A percentile compares a stretch with the other conserved stretches of the same genome.
phyloP scores from a whole-genome alignment of 2,113 vertebrate species.

The Balaenoptera acutorostrata region DNA sequence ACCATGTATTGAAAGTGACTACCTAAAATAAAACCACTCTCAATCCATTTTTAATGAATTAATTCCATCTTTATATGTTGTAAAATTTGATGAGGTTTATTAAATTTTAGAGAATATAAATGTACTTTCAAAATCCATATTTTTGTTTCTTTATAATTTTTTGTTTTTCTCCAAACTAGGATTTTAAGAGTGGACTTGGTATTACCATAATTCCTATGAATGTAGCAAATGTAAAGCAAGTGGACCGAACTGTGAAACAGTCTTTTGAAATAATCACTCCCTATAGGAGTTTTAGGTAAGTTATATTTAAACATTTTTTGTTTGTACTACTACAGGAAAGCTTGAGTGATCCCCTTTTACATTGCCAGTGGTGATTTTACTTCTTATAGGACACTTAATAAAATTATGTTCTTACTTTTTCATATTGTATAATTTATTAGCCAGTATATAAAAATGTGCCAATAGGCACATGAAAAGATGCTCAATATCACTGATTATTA shows the following conservation, averaged over 20 bases:
- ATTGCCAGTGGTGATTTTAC: not conserved
- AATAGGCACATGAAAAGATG: not conserved
- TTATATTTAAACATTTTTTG: not conserved
- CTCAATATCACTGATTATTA: not conserved
- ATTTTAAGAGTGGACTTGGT: slow-evolving; percentile 90
- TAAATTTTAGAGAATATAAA: not conserved
- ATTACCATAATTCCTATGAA: slow-evolving; percentile 92
- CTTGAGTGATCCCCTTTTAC: not conserved
- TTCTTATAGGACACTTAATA: not conserved
- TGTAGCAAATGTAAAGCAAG: slow-evolving; percentile 89
- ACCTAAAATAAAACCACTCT: not conserved
- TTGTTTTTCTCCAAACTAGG: slow-evolving; percentile 79
- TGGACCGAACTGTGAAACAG: slow-evolving; percentile 85
- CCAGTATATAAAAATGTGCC: not conserved
- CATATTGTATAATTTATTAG: not conserved
- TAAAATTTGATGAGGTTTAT: not conserved
- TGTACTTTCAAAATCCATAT: not conserved
- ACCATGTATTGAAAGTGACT: not conserved
- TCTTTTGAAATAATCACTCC: slow-evolving; percentile 98
- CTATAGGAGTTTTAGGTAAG: slow-evolving; percentile 95
- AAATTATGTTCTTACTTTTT: not conserved
- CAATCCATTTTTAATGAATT: not conserved
- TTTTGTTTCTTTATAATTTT: not conserved
- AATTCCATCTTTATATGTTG: not conserved
- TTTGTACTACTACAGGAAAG: not conserved